Conservation (phyloP, 2,888 invertebrate species). For the Brenthis daphne region DNA sequence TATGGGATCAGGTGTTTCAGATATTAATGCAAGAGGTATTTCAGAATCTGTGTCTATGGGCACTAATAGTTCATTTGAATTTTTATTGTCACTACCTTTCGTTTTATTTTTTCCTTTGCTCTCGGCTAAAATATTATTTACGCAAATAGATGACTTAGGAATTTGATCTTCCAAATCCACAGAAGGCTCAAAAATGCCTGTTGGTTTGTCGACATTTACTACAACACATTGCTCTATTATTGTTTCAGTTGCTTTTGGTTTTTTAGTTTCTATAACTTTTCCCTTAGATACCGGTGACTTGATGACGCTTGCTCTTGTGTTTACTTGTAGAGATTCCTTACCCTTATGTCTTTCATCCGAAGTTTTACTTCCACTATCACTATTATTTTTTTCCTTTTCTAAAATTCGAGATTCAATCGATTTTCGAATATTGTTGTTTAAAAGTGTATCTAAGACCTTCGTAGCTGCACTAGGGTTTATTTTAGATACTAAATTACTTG, state of each 20-base stretch:
- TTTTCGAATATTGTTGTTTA: slow-evolving; percentile 77
- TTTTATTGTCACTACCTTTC: slow-evolving; percentile 55
- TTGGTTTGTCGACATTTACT: slow-evolving; percentile 80
- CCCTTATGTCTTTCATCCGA: slow-evolving; percentile 62
- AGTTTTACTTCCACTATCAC: slow-evolving; percentile 52
- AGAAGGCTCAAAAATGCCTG: slow-evolving; percentile 87
- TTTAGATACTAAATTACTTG: slow-evolving; percentile 83
- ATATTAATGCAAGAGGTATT: slow-evolving; percentile 68
- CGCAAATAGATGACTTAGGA: slow-evolving; percentile 80
- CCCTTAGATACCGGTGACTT: slow-evolving; percentile 81
- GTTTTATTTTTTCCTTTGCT: slow-evolving; percentile 65
- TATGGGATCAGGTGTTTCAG: slow-evolving; percentile 67
- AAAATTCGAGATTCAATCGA: slow-evolving; percentile 77
- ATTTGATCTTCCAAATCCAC: slow-evolving; percentile 86
- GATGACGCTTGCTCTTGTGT: slow-evolving; percentile 80
- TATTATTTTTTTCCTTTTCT: slow-evolving; percentile 67
- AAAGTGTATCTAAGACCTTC: slow-evolving; percentile 76
- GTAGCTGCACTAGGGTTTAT: slow-evolving; percentile 81
- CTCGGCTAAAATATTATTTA: slow-evolving; percentile 63
- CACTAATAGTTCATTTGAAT: slow-evolving; percentile 53
- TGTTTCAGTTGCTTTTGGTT: slow-evolving; percentile 59
- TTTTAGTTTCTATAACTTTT: slow-evolving; percentile 74
- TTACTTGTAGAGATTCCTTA: slow-evolving; percentile 68
- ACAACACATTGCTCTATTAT: slow-evolving; percentile 57
- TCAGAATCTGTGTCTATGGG: slow-evolving; percentile 72